Base-by-base conservation (phyloP, 2,888 invertebrate species). In the Sinotaia quadrata region DNA sequence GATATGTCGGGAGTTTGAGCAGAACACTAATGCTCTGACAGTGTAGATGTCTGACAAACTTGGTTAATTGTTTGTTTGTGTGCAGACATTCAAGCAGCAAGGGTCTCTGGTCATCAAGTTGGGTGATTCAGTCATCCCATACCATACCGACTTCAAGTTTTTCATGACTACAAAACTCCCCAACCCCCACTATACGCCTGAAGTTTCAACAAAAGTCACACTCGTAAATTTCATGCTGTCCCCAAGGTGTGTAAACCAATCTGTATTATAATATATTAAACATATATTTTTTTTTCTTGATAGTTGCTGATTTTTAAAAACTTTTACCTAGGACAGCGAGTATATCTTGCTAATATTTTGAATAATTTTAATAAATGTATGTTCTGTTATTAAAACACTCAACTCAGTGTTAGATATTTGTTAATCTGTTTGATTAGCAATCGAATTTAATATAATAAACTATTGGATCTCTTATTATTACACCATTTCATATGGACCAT, bases 111-210 rank as follows among this genome's bases (percentile, higher is more conserved):
- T 89, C 68, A 88, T 89, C 73, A 89, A 88, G 74, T 80, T 89
- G 5, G 89, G 89, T 63, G 89, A 89, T 80, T 86, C 87, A 61
- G 78, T 88, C 29, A 88, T 89, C 56, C 89, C 89, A 0, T 89
- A 88, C 76, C 88, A 89, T 70, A 85, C 87, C 27, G 88, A 89
- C 79, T 89, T 89, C 81, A 87, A 87, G 76, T 87, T 89, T 74
- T 89, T 88, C 81, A 86, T 89, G 75, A 89, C 89, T 36, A 87
- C 89, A 37, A 88, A 89, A 68, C 77, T 88, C 41, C 88, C 89
- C 36, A 89, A 89, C 77, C 89, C 89, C 4, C 88, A 89, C 78
- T 89, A 88, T 80, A 88, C 88, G 24, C 88, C 89, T 7, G 89
- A 89, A 71, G 84, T 88, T 21, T 88, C 87, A 21, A 87, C 88